These are phyloP conservation scores for Falcunculus frontatus DNA, from an alignment of 2,113 vertebrate species.

Conservation along the genomic window DNA sequence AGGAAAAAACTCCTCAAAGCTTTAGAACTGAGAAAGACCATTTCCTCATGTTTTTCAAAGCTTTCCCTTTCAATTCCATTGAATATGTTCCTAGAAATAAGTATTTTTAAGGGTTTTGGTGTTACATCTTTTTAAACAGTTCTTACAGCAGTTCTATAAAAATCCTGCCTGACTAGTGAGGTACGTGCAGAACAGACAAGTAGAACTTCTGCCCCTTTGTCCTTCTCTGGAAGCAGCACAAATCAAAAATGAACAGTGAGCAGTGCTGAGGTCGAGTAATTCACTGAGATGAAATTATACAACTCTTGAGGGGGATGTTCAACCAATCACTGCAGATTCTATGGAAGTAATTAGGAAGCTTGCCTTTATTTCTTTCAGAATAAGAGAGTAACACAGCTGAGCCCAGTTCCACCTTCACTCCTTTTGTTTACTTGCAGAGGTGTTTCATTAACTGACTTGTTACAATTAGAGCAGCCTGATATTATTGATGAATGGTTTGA, in stretches of 20 bases:
- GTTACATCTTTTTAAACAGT: neutral
- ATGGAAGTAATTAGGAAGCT: neutral
- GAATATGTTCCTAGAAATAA: neutral
- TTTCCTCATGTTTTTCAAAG: neutral
- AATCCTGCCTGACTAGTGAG: neutral
- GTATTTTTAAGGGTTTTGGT: neutral
- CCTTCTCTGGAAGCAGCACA: neutral
- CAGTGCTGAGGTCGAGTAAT: neutral
- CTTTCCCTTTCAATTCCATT: neutral
- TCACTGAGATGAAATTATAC: neutral
- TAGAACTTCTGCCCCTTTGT: neutral
- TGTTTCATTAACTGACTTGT: neutral
- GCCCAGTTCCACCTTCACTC: neutral
- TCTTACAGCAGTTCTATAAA: neutral
- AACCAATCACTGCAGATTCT: neutral
- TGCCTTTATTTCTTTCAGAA: neutral
- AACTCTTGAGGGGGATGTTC: neutral
- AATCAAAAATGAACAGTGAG: neutral
- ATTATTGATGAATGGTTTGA: neutral
- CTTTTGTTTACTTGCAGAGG: neutral
- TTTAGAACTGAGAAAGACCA: neutral
- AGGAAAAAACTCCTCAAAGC: neutral
- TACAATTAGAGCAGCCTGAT: neutral
- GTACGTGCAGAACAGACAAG: neutral
- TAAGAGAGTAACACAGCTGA: neutral